Base-by-base conservation (phyloP, 2,113 vertebrate species). In the Oryzias curvinotus region DNA sequence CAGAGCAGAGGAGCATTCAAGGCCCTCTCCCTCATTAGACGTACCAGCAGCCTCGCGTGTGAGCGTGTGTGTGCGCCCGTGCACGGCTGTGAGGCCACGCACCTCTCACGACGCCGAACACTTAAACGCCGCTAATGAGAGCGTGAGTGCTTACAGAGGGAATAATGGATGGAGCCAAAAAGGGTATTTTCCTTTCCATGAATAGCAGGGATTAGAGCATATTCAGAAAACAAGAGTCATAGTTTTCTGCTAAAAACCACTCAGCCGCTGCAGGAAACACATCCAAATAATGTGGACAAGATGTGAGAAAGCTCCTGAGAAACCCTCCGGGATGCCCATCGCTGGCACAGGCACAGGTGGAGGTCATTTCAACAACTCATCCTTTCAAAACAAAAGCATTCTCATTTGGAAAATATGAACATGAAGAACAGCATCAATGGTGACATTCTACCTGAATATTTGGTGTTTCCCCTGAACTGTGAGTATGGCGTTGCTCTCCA, bases 21-120 rank as follows among this genome's bases (percentile, higher is more conserved):
- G 83, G 88, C 81, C 80, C 75, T 85, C 73, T 84, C 65, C 61
- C 80, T 87, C 83, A 88, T 88, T 86, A 87, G 83, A 84, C 81
- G 55, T 55, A 85, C 76, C 73, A 81, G 57, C 63, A 66, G 70
- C 49, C 50, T 64, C n/a, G 19, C 42, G 2, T n/a, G n/a, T n/a
- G n/a, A 21, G 15, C 52, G 46, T 30, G 51, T 21, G 52, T 51
- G 36, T 4, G 30, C 13, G 45, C 19, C 45, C 3, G 6, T 14
- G 36, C 5, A 14, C 26, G 15, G 15, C 25, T 47, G 13, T 25
- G 52, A 64, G 15, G 66, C 70, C 73, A 74, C 82, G 82, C 82
- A 80, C 67, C 81, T 77, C 88, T 64, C 73, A 81, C 76, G 70
- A 60, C 55, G 65, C 83, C 80, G 75, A 88, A 85, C 80, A 81